Evolutionary conservation across 2,113 vertebrate genomes (phyloP).

Genomic region (Heptranchias perlo): DNA sequence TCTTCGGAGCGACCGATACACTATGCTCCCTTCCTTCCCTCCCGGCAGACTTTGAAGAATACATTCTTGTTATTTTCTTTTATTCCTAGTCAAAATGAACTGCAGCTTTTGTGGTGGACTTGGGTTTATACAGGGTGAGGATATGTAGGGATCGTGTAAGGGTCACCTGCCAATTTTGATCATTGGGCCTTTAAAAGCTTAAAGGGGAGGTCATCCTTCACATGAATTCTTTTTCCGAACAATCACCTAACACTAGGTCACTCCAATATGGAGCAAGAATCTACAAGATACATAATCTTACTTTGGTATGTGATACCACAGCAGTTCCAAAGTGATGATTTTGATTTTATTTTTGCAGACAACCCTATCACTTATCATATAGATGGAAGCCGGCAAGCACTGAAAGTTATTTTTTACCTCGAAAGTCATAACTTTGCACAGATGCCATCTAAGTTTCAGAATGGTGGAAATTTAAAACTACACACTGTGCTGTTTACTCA

Average conservation of each 20-base stretch:
- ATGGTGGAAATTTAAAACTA: constrained; percentile 82
- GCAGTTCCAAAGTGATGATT: background rate
- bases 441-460: constrained; percentile 83
- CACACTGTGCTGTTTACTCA: constrained; percentile 85
- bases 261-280: background rate
- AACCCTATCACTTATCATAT: constrained; percentile 83
- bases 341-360: constrained; percentile 63
- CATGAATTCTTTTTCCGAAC: background rate
- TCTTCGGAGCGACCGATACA: background rate
- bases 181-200: background rate
- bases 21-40: background rate
- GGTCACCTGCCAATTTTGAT: background rate
- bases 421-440: constrained; percentile 91
- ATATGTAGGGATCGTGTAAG: background rate
- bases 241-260: background rate
- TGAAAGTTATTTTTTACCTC: constrained; percentile 82
- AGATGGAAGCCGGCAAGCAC: constrained; percentile 87
- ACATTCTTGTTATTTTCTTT: background rate
- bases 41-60: background rate
- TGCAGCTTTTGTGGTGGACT: background rate
- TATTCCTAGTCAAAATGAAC: background rate
- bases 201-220: background rate
- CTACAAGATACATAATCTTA: background rate
- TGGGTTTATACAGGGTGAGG: background rate
- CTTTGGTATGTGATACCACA: background rate